These are phyloP conservation scores for Pseudoatta argentina DNA, from an alignment of 1,140 invertebrate genomes.

Conservation along the genomic window DNA sequence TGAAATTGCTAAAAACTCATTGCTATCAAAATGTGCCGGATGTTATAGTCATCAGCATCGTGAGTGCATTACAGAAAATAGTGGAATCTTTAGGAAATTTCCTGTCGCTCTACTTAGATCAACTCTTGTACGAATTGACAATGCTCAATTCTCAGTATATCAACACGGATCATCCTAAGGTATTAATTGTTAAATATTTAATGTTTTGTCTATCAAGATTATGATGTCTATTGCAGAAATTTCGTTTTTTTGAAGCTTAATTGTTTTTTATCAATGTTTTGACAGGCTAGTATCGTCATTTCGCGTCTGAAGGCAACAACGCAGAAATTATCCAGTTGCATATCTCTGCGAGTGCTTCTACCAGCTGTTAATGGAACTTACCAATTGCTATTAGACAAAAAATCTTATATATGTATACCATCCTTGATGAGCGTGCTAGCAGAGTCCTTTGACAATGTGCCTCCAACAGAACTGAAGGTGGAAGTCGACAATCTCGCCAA, in stretches of 20 bases:
- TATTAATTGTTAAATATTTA: constrained; percentile 51
- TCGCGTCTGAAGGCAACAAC: constrained; percentile 88
- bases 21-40: constrained; percentile 83
- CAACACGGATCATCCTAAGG: constrained; percentile 81
- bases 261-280: not conserved
- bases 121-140: constrained; percentile 90
- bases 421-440: constrained; percentile 91
- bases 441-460: constrained; percentile 89
- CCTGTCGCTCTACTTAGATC: constrained; percentile 93
- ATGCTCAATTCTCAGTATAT: constrained; percentile 86
- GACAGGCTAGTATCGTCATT: constrained; percentile 86
- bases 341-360: constrained; percentile 92
- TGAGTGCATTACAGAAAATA: constrained; percentile 93
- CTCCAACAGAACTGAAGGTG: constrained; percentile 88
- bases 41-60: constrained; percentile 87
- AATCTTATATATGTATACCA: constrained; percentile 88
- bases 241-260: not conserved
- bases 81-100: constrained; percentile 93
- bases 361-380: constrained; percentile 91
- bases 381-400: constrained; percentile 87
- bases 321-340: constrained; percentile 89
- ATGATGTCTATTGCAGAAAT: not conserved
- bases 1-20: constrained; percentile 88
- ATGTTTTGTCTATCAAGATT: not conserved
- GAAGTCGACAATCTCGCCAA: constrained; percentile 89